These are phyloP conservation scores for Papilio glaucus DNA, from an alignment of 1,140 invertebrate genomes.

Conservation along the genomic window DNA sequence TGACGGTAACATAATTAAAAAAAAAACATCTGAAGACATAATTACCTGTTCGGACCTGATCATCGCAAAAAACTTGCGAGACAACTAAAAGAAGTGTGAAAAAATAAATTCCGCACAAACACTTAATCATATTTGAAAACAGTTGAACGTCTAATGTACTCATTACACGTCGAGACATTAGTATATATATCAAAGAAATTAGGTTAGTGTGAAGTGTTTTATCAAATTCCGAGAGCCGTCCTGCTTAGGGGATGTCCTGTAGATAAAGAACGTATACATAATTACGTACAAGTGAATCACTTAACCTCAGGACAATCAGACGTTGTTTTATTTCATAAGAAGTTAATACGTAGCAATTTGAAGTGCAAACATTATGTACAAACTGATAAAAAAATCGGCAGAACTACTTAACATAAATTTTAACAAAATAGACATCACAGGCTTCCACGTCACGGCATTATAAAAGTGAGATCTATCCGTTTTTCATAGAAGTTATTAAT, in stretches of 20 bases:
- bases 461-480: too few species aligned
- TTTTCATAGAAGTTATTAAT: too few species aligned
- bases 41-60: not conserved
- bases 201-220: conserved; percentile 20
- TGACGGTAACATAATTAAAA: too few species aligned
- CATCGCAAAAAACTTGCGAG: conserved; percentile 4
- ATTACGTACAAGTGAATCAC: not conserved
- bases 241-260: conserved; percentile 11
- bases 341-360: conserved; percentile 3
- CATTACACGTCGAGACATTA: not conserved
- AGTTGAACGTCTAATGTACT: not conserved
- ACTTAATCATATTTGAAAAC: not conserved
- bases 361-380: not conserved
- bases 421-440: not conserved
- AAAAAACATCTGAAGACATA: not conserved
- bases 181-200: conserved; percentile 22
- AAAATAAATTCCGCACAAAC: conserved; percentile 7
- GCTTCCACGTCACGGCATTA: too few species aligned
- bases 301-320: not conserved
- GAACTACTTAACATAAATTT: not conserved
- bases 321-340: not conserved
- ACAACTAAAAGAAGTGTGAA: conserved; percentile 19
- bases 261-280: conserved; percentile 15
- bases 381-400: conserved; percentile 10
- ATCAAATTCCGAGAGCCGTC: conserved; percentile 8